Percentiles rank a stretch among this genome's conserved stretches.
Conservation (phyloP, 2,888 invertebrate species). For the Ephialtes manifestator region DNA sequence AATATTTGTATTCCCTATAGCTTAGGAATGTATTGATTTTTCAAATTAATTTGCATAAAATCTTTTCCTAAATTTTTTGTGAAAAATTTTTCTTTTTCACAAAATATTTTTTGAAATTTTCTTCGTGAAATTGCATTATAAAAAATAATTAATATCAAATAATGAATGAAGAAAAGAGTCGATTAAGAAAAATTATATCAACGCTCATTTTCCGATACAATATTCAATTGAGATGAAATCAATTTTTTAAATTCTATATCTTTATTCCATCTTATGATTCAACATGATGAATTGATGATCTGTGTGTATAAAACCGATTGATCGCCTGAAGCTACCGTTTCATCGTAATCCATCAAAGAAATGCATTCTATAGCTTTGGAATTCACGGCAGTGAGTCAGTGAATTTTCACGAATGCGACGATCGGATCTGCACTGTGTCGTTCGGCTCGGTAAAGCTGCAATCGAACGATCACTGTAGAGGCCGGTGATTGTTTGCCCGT, state of each 20-base stretch:
- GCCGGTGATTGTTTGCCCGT: conserved; percentile 61
- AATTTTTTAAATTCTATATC: background rate
- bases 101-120: no score
- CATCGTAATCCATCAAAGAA: background rate
- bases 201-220: no score
- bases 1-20: no score
- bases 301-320: conserved; percentile 3
- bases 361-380: background rate
- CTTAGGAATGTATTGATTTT: no score
- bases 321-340: background rate
- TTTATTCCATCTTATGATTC: background rate
- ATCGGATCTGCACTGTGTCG: conserved; percentile 43
- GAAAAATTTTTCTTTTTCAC: no score
- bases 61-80: no score
- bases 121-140: no score
- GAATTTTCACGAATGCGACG: conserved; percentile 18
- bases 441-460: conserved; percentile 51
- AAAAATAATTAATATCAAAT: background rate
- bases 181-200: background rate
- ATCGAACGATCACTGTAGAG: conserved; percentile 59
- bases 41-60: no score
- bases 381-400: background rate
- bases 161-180: background rate
- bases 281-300: background rate
- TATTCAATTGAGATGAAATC: background rate